These are phyloP conservation scores for Calyptommatus sinebrachiatus DNA, from an alignment of 2,113 vertebrate genomes.

Conservation along the genomic window DNA sequence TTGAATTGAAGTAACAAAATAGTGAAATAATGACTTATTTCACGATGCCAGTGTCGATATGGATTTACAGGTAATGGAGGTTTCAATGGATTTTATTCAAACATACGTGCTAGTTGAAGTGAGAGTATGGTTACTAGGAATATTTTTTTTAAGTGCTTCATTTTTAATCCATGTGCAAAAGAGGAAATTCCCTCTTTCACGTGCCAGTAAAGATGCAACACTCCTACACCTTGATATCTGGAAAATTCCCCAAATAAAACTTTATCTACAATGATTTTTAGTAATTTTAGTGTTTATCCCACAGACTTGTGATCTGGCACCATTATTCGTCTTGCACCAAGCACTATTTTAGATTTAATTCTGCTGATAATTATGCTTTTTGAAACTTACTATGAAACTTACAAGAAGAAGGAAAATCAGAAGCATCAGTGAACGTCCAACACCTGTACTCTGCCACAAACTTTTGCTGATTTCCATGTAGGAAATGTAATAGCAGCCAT, in stretches of 20 bases:
- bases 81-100: not conserved
- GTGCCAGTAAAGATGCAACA: no score
- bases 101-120: not conserved
- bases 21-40: not conserved
- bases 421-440: slow-evolving; percentile 53
- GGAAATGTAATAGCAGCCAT: slow-evolving; percentile 67
- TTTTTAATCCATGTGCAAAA: no score
- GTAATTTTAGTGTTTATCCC: not conserved
- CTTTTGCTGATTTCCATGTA: slow-evolving; percentile 53
- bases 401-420: slow-evolving; percentile 51
- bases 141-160: no score
- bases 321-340: not conserved
- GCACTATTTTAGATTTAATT: not conserved
- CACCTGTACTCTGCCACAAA: slow-evolving; percentile 54
- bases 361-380: no score
- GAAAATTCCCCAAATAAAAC: not conserved
- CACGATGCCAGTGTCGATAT: not conserved
- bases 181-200: no score
- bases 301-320: not conserved
- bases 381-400: not conserved
- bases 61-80: not conserved
- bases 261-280: not conserved
- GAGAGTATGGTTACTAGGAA: not conserved
- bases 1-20: slow-evolving; percentile 17
- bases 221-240: no score